phyloP scores from a whole-genome alignment of 2,797 vertebrate species.

The Poecilia gillii region DNA sequence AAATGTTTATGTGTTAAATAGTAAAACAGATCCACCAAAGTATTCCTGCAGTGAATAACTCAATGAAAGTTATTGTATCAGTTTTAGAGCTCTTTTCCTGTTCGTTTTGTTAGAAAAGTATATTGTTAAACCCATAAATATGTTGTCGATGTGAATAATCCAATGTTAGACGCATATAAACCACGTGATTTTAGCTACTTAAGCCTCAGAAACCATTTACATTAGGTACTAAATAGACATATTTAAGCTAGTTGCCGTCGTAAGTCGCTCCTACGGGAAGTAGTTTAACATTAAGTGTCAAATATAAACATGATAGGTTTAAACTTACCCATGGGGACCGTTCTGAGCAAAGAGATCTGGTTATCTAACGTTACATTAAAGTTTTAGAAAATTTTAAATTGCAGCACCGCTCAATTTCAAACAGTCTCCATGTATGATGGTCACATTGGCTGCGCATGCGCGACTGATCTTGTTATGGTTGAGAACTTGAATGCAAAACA shows the following conservation, averaged over 20 bases:
- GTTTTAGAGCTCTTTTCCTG: not conserved
- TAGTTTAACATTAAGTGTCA: not conserved
- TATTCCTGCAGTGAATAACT: not conserved
- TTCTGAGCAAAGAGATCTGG: not conserved
- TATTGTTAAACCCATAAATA: not conserved
- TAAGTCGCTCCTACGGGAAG: not conserved
- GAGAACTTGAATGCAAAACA: accelerated
- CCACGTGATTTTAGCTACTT: not conserved
- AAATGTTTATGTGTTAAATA: not conserved
- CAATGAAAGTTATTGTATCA: not conserved
- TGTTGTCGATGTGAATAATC: not conserved
- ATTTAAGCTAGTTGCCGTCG: slow-evolving; percentile 17
- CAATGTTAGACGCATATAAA: not conserved
- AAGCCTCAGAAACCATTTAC: not conserved
- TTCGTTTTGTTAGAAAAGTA: not conserved
- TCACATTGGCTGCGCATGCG: slow-evolving; percentile 26
- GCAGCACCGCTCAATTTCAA: slow-evolving; percentile 34
- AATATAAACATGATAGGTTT: not conserved
- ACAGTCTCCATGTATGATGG: slow-evolving; percentile 24
- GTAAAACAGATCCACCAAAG: not conserved
- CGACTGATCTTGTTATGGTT: not conserved
- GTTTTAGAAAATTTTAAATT: not conserved
- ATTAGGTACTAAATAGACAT: not conserved
- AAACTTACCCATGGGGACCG: slow-evolving; percentile 66
- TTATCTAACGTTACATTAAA: not conserved